Conservation (phyloP, 2,113 vertebrate species). For the Galeopterus variegatus region DNA sequence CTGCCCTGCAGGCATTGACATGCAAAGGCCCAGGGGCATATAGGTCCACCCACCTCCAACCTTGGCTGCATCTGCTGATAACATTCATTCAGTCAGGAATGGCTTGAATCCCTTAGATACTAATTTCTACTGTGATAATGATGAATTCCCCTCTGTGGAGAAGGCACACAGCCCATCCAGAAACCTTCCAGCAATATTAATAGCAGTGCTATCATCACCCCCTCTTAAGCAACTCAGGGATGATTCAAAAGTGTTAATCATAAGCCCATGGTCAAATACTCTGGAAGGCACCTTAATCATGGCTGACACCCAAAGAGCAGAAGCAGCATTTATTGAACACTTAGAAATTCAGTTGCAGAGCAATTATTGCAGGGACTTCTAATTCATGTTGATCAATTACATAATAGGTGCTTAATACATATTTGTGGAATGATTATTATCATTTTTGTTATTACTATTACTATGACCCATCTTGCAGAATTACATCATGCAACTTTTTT, state of each 20-base stretch:
- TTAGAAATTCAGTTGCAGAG: neutral
- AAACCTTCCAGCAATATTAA: neutral
- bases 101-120: neutral
- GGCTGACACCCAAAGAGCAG: fast-evolving
- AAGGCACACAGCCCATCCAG: neutral
- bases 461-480: neutral
- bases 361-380: neutral
- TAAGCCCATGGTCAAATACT: neutral
- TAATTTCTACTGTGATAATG: neutral
- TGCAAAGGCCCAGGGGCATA: neutral
- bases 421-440: neutral
- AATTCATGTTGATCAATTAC: neutral
- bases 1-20: too few relatives aligned
- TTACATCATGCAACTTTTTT: neutral
- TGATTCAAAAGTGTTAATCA: neutral
- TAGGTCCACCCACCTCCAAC: neutral
- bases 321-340: neutral
- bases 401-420: neutral
- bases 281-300: neutral
- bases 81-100: neutral
- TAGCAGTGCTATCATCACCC: neutral
- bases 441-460: neutral
- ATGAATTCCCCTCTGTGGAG: neutral
- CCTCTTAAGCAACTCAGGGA: neutral
- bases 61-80: neutral